Evolutionary conservation across 2,113 vertebrate genomes (phyloP), one percentile per base, ranked within the genome.

Genomic region (Cyanoramphus novaezelandiae): DNA sequence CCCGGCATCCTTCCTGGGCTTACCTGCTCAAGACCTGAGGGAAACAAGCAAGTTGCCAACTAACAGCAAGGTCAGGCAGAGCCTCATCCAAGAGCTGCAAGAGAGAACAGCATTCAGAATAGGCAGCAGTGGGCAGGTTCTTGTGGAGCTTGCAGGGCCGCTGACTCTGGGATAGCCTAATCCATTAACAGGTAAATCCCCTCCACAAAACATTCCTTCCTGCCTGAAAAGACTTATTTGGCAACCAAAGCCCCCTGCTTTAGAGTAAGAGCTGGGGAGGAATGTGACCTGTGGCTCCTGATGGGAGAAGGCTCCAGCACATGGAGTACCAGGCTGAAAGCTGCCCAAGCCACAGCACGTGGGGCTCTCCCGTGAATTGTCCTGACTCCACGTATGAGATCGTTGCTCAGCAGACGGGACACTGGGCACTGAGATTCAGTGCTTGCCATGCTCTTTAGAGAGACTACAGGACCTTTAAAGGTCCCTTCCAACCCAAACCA

Each of bases 201-300:
- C 49, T 79, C 90, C 70, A 94, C 65, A 76, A 95, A 96, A 97
- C 92, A 93, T 94, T 96, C 92, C 74, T 97, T 93, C 92, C 88
- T 93, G 77, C 46, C 86, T 94, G 77, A 95, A 89, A 95, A 82
- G 74, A 91, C 50, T 95, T 78, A 68, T 88, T 87, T 95, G 93
- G 83, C 92, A 96, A 91, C 31, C 65, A 84, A 93, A 89, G 64
- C 11, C 44, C 74, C 37, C 74, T 82, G 67, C 65, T 94, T 94
- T 89, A 93, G 47, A 94, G 60, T 63, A 64, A 83, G 92, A 86
- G 82, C 92, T 92, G 55, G 50, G 35, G 47, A 96, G 88, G 93
- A 95, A 95, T 87, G 82, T 86, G 93, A 90, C 76, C 90, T 90
- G 86, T 64, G 69, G 82, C 72, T 96, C 57, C 57, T 28, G 59